Base-by-base conservation (phyloP, 2,797 vertebrate species). In the Myripristis jacobus region DNA sequence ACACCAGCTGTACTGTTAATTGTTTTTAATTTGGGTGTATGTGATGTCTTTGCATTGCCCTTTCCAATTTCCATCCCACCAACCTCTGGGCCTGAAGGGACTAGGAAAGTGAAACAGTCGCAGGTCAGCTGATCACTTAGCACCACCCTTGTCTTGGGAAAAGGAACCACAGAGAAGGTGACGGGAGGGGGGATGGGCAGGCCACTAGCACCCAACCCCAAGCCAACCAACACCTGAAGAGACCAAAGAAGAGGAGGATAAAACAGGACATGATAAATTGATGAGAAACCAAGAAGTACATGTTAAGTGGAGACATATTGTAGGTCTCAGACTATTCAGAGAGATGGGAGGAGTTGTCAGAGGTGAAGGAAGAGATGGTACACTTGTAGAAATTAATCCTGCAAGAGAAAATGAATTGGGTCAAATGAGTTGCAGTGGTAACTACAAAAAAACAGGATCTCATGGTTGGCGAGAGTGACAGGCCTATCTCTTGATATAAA, bases 151-250 rank as follows among this genome's bases (percentile, higher is more conserved):
- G 83, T 84, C 80, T 77, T 57, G 0, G 96, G 96, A 69, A 94
- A 96, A 2, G 34, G 60, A 70, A 96, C 79, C 11, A 95, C 38
- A 0, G 96, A 96, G 83, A 96, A 95, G 2, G 90, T 84, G 64
- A 79, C 31, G 0, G 95, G 71, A 34, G 94, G 90, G 6, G 92
- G 93, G 54, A 95, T 89, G 13, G 93, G 93, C 13, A 94, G 94
- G 12, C 94, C 93, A 0, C 82, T 85, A 1, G 92, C 88, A 48
- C 94, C 94, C 71, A 96, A 75, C 0, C 94, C 96, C 67, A 98
- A 75, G 48, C 85, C 59, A 48, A 96, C 92, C 78, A 97, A 85
- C 70, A 97, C 86, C 97, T 99, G 80, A 52, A 12, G 55, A 86
- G 60, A 72, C 70, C 25, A 70, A 44, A 55, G 11, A 13, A 66